Base-by-base conservation (phyloP, 2,113 vertebrate genomes). In the Andinoacara biseriatus region DNA sequence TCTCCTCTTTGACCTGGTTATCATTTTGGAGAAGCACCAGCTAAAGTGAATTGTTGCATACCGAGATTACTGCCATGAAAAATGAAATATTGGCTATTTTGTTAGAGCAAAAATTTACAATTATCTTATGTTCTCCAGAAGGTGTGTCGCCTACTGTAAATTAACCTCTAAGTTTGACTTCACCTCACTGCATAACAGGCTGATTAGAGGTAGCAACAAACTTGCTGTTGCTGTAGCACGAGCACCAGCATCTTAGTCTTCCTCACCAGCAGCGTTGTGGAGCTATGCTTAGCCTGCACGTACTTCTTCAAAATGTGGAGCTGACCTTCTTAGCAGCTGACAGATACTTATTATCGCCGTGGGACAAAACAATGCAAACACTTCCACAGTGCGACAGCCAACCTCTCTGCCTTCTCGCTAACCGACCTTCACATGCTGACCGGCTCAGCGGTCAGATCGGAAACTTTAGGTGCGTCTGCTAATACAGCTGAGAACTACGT, bases 1-100 rank as follows among this genome's bases (percentile, higher is more conserved):
- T 63, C 60, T n/a, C 43, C 29, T 77, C 35, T 80, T 59, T 63
- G 75, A 58, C 33, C 54, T 58, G 58, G 72, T 62, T 83, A 22
- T 72, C 65, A 69, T 69, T 49, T 52, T 15, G 40, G 26, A 67
- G 63, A 69, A 69, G 26, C 15, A 14, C 2, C 17, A 24, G 40
- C 18, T 14, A 33, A 72, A 33, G 67, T 72, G 31, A 72, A 46
- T 72, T 54, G 46, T 54, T 33, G 54, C 46, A 31, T 72, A 52
- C 29, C 0, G 29, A 52, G 65, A 31, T 8, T 72, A 6, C 1
- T 1, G 43, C 46, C 17, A 31, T 72, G 49, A 72, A 29, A 54
- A 72, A 31, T 24, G 13, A 52, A 46, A 52, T 72, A 54, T 18
- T 46, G 31, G 10, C 7, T 31, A 10, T 72, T 33, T 54, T 33